Evolutionary conservation across 2,113 vertebrate genomes (phyloP).

Genomic region (Percopsis transmontana): DNA sequence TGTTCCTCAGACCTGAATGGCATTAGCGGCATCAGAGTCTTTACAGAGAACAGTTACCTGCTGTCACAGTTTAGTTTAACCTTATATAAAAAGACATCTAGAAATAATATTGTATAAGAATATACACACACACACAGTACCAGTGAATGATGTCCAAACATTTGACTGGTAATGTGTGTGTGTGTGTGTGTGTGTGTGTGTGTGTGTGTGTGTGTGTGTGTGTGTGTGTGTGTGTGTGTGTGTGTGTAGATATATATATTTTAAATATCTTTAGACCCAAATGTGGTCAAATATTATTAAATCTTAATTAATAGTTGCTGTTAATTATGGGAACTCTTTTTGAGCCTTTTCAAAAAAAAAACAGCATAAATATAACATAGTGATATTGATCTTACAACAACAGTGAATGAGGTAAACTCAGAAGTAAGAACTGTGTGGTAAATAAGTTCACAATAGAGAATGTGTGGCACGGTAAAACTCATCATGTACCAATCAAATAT

Average conservation of each 20-base stretch:
- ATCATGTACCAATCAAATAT: no score
- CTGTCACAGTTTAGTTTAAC: conserved; percentile 38
- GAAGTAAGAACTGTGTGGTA: conserved; percentile 1
- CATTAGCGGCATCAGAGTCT: conserved; percentile 50
- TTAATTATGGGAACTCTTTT: conserved; percentile 4
- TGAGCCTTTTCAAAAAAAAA: conserved; percentile 16
- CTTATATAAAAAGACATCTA: conserved; percentile 29
- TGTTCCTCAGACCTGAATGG: conserved; percentile 38
- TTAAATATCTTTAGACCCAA: conserved; percentile 19
- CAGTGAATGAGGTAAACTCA: conserved; percentile 13
- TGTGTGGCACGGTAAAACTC: no score
- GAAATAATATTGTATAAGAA: conserved; percentile 15
- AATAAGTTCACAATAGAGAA: no score
- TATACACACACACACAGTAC: no score
- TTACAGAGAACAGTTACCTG: conserved; percentile 14
- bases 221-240: no score
- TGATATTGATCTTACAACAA: conserved; percentile 17
- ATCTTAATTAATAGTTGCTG: conserved; percentile 10
- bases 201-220: no score
- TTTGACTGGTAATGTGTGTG: no score
- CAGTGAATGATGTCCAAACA: no score
- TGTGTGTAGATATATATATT: conserved; percentile 17
- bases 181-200: no score
- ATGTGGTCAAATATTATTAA: conserved; percentile 3
- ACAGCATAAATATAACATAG: conserved; percentile 12